Percentiles rank a stretch among this genome's conserved stretches.
Evolutionary conservation across 92 coral and sea anemone genomes (phyloP).

Genomic region (Plumapathes pennacea): DNA sequence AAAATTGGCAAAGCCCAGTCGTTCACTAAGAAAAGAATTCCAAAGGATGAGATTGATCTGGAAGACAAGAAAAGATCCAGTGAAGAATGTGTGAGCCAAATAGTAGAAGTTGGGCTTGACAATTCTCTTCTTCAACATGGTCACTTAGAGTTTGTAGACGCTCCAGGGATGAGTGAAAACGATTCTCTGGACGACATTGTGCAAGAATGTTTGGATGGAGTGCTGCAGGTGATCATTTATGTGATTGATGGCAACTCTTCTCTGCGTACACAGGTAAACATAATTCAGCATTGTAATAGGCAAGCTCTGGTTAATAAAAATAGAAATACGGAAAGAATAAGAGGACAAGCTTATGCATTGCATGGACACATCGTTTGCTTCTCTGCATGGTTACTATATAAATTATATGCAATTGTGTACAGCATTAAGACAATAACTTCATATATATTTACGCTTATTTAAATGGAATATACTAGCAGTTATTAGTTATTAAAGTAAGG

Average conservation of each 20-base stretch:
- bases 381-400: too few relatives aligned
- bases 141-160: slow-evolving; percentile 44
- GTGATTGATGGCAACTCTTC: slow-evolving; percentile 46
- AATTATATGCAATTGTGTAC: too few relatives aligned
- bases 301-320: too few relatives aligned
- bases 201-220: slow-evolving; percentile 33
- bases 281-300: too few relatives aligned
- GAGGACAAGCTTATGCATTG: too few relatives aligned
- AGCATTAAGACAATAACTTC: too few relatives aligned
- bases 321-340: too few relatives aligned
- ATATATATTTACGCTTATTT: too few relatives aligned
- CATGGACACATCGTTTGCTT: too few relatives aligned
- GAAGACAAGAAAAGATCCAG: slow-evolving; percentile 19
- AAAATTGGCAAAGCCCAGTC: too few relatives aligned
- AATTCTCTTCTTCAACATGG: slow-evolving; percentile 40
- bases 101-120: slow-evolving; percentile 40
- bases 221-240: slow-evolving; percentile 34
- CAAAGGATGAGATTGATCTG: slow-evolving; percentile 25
- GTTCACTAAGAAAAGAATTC: slow-evolving; percentile 25
- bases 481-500: too few relatives aligned
- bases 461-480: too few relatives aligned
- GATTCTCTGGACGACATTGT: slow-evolving; percentile 27
- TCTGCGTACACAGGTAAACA: slow-evolving; percentile 30
- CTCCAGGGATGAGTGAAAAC: slow-evolving; percentile 52
- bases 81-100: slow-evolving; percentile 14